Evolutionary conservation across 2,113 vertebrate species (phyloP), one percentile per base, ranked within the genome.

Genomic region (Tor tambroides): DNA sequence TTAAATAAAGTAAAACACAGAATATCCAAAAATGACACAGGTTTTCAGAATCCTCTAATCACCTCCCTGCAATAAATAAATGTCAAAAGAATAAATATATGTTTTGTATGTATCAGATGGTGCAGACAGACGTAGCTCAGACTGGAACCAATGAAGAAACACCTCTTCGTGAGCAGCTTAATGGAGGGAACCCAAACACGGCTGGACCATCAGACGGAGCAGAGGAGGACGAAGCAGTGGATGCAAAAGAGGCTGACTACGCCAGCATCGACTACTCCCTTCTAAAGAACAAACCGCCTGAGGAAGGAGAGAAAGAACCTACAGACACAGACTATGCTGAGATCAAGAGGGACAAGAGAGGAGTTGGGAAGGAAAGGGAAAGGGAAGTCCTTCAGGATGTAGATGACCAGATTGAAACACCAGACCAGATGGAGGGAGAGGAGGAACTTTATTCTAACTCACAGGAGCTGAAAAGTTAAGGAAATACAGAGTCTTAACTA

Each of bases 251-350:
- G 2, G 83, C 87, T 1, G 90, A 92, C 56, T 95, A 95, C 26
- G 92, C 94, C 0, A 0, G 84, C 59, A 90, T 94, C 3, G 51
- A 93, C 88, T 92, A 92, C 80, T 90, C 87, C 2, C 41, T 46
- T 35, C 2, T 92, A 79, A 90, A 88, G 17, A 81, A 61, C 0
- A 87, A 56, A 71, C 8, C 46, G 26, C 5, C 77, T 7, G 12
- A 23, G 3, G 84, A 19, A 0, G 56, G 6, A 10, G 69, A 86
- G 5, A 56, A 1, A 2, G 63, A 74, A 0, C 17, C 28, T 15
- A 23, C 8, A 0, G 90, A 93, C 32, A 90, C 92, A 1, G 94
- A 94, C 38, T 95, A 95, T 0, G 92, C 94, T 32, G 93, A 94
- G 86, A 92, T 95, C 69, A 92, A 91, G 77, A 85, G 8, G 26